Evolutionary conservation across 2,888 invertebrate species (phyloP), one percentile per base, ranked within the genome.

Genomic region (Eulithis prunata): DNA sequence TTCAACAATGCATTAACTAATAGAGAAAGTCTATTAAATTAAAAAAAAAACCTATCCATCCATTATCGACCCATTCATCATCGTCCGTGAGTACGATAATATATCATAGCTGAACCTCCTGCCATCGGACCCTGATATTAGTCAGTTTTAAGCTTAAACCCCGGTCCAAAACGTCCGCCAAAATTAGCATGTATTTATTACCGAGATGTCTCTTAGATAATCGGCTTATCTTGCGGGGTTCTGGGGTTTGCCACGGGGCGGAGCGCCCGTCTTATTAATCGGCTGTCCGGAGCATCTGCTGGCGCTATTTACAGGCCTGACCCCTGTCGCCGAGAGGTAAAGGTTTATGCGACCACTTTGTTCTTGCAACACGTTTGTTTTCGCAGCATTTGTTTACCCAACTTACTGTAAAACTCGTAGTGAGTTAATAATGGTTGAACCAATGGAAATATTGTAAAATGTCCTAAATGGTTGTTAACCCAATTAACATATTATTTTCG

Each of bases 211-310:
- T 83, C 82, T 65, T 79, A 82, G 84, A 84, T 85, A 87, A 87
- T 82, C 86, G 82, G 86, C 85, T 86, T 87, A 87, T 87, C 85
- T 84, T 74, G 75, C 72, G 73, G 78, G 81, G 80, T 77, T 80
- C 81, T 80, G 79, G 71, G 59, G 62, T 56, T 66, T 82, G 85
- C 83, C 81, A 78, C 78, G 79, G 51, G 90, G 88, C 84, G 87
- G 86, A 85, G 85, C 77, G 78, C 80, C 80, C 78, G 84, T 83
- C 89, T 89, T 91, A 93, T 93, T 92, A 93, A 92, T 93, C 91
- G 89, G 87, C 92, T 92, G 92, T 93, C 92, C 83, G 85, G 83
- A 84, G 83, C 92, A 93, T 91, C 92, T 93, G 92, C 85, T 86
- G 81, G 77, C 77, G 83, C 83, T 86, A 85, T 86, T 85, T 85